Conservation (phyloP, 2,113 vertebrate genomes). For the Craseonycteris thonglongyai region DNA sequence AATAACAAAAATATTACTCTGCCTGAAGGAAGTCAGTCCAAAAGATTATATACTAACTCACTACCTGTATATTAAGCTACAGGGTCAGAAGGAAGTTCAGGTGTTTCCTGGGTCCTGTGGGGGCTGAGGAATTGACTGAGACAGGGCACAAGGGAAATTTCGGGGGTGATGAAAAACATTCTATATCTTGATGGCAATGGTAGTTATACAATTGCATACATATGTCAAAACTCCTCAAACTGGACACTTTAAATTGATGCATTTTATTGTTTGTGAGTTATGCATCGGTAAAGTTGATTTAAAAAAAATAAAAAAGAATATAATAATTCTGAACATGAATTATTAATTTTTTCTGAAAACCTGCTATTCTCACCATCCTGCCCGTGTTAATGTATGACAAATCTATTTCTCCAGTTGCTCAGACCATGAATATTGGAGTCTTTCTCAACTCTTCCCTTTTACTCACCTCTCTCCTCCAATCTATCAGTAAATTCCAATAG, state of each 20-base stretch:
- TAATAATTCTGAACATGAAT: neutral
- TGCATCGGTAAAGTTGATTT: neutral
- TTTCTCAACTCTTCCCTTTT: neutral
- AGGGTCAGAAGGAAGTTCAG: neutral
- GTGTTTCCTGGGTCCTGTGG: neutral
- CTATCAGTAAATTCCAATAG: neutral
- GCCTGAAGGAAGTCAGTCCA: neutral
- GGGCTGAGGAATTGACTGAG: neutral
- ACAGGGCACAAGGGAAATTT: neutral
- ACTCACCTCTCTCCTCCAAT: neutral
- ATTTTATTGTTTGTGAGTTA: neutral
- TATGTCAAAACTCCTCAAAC: neutral
- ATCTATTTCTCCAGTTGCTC: neutral
- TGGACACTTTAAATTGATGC: neutral
- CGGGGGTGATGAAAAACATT: neutral
- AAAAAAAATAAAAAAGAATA: neutral
- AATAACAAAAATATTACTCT: neutral
- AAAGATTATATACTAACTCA: neutral
- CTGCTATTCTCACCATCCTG: neutral
- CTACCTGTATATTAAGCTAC: neutral
- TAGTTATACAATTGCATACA: neutral
- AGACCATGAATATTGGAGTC: neutral
- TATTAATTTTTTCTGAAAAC: neutral
- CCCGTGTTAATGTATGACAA: neutral
- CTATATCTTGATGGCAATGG: neutral